phyloP scores from a whole-genome alignment of 2,888 invertebrate genomes.

The Oscheius myriophilus region DNA sequence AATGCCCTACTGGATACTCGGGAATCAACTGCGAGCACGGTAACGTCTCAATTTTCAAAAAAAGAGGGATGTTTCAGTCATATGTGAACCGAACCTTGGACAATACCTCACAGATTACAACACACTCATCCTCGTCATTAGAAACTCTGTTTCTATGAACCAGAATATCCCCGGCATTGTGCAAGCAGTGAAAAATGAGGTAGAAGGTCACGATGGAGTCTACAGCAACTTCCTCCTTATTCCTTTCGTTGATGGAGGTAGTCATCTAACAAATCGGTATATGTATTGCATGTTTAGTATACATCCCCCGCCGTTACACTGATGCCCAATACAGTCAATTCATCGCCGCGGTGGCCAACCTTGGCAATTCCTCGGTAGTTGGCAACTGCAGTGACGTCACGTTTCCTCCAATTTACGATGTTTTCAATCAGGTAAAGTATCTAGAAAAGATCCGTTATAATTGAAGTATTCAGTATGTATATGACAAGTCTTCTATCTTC shows the following conservation, averaged over 20 bases:
- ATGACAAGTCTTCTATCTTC: conserved; percentile 59
- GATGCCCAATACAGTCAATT: conserved; percentile 30
- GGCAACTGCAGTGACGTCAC: conserved; percentile 44
- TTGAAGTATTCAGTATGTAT: conserved; percentile 30
- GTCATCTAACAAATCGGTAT: not conserved
- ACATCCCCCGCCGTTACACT: not conserved
- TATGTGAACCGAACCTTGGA: conserved; percentile 51
- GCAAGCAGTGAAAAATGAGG: conserved; percentile 36
- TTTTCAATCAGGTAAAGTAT: conserved; percentile 37
- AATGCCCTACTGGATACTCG: conserved; percentile 46
- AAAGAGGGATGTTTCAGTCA: conserved; percentile 35
- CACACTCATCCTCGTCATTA: conserved; percentile 51
- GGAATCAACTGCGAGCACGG: conserved; percentile 59
- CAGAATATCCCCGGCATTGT: conserved; percentile 35
- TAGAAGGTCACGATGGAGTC: conserved; percentile 30
- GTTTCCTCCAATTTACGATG: conserved; percentile 37
- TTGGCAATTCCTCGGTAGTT: conserved; percentile 22
- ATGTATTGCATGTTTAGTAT: not conserved
- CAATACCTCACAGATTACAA: conserved; percentile 51
- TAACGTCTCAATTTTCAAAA: conserved; percentile 8
- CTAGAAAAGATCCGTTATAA: not conserved
- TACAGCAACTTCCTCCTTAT: conserved; percentile 48
- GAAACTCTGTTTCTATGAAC: conserved; percentile 45
- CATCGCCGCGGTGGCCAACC: conserved; percentile 32
- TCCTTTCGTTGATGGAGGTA: conserved; percentile 43